These are phyloP conservation scores for Toxotes lorentzi DNA, from an alignment of 2,797 vertebrate species.

Conservation along the genomic window DNA sequence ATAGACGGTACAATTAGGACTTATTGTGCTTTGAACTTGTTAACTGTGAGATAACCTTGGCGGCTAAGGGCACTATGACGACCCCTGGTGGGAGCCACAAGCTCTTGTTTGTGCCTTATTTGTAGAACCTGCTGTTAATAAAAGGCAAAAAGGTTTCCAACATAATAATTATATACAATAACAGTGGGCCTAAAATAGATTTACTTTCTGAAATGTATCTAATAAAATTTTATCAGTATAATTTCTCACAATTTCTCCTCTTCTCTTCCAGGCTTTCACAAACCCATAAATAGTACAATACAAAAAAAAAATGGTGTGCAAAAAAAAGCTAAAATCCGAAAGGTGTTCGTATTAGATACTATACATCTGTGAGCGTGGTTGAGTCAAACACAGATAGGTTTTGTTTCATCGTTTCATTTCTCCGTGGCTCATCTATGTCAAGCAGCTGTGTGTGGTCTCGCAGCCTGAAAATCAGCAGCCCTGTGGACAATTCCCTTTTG, in stretches of 20 bases:
- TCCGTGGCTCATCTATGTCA: slow-evolving; percentile 38
- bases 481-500: slow-evolving; percentile 63
- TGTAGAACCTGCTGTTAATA: slow-evolving; percentile 1
- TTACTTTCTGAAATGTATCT: not conserved
- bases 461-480: slow-evolving; percentile 48
- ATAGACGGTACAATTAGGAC: slow-evolving; percentile 1
- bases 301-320: not conserved
- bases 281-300: not conserved
- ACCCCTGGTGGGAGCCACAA: slow-evolving; percentile 77
- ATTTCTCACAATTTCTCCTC: not conserved
- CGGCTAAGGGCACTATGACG: slow-evolving; percentile 67
- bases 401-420: slow-evolving; percentile 58
- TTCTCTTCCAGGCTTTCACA: not conserved
- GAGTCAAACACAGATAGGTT: slow-evolving; percentile 46
- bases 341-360: not conserved
- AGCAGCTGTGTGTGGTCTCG: slow-evolving; percentile 69
- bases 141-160: not conserved
- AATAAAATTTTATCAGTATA: not conserved
- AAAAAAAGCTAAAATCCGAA: slow-evolving; percentile 5
- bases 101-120: slow-evolving; percentile 45
- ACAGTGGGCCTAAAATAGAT: not conserved
- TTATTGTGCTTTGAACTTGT: slow-evolving; percentile 50
- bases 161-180: not conserved
- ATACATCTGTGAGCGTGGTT: not conserved
- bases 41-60: slow-evolving; percentile 62